Conservation (phyloP, 2,888 invertebrate species). For the Noctua comes region DNA sequence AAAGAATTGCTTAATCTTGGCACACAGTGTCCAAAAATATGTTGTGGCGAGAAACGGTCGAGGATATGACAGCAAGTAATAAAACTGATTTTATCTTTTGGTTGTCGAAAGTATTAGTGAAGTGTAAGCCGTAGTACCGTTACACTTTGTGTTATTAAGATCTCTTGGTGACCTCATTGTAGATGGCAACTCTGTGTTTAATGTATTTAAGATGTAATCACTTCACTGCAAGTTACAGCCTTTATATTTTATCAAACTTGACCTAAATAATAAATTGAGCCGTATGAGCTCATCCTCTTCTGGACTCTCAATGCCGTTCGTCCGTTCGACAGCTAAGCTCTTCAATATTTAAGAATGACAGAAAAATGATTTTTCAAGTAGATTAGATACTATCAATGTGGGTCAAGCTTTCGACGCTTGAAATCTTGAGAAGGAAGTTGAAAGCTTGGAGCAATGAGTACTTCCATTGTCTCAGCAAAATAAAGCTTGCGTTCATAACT, state of each 20-base stretch:
- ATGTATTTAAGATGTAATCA: constrained; percentile 30
- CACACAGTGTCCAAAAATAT: constrained; percentile 57
- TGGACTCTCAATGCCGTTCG: neutral
- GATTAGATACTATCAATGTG: constrained; percentile 63
- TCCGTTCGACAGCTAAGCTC: neutral
- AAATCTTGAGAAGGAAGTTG: constrained; percentile 68
- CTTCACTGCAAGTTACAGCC: constrained; percentile 6
- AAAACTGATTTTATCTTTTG: constrained; percentile 55
- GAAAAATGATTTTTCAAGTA: neutral
- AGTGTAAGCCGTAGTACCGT: constrained; percentile 50
- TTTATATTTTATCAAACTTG: neutral
- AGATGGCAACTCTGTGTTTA: constrained; percentile 15
- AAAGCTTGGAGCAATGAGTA: constrained; percentile 67
- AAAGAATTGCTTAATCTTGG: constrained; percentile 43
- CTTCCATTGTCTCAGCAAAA: constrained; percentile 70
- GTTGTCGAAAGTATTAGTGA: constrained; percentile 45
- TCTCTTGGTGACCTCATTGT: constrained; percentile 53
- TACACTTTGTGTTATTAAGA: constrained; percentile 53
- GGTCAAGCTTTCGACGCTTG: constrained; percentile 62
- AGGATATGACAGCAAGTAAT: constrained; percentile 44
- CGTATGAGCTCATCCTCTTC: neutral
- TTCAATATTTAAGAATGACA: neutral
- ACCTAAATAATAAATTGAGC: neutral
- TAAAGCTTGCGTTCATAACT: constrained; percentile 62
- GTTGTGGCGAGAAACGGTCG: constrained; percentile 37